Evolutionary conservation across 1,140 invertebrate species (phyloP), one percentile per base, ranked within the genome.

Genomic region (Mya arenaria): DNA sequence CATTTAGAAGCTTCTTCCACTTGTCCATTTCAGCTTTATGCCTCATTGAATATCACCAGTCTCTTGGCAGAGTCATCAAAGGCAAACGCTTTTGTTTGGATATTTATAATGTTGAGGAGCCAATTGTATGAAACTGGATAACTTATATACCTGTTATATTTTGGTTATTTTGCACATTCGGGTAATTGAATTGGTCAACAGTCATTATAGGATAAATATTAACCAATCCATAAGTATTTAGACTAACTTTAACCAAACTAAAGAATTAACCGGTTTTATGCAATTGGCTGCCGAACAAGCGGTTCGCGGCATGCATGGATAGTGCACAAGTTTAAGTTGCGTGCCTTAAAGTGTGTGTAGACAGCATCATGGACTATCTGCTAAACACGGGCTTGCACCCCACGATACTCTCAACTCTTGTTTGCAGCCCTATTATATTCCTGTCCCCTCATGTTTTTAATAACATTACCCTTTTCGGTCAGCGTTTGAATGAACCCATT

Each of bases 371-470:
- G 84, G 15, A 44, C 44, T 34, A 56, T 10, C 41, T 81, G 17
- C n/a, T 62, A 32, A 6, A 87, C 73, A 25, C 48, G 25, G 19
- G 77, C 77, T 55, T 85, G 80, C 0, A 84, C 72, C 0, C 80
- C 80, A 17, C 25, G 30, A 25, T 71, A 19, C 15, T 65, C 72
- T 1, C 75, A 66, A n/a, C 75, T 37, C 85, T 83, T 86, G 32
- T 85, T 87, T 4, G 32, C 44, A 8, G 84, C 84, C 5, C 85
- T 77, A 66, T 85, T 82, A 77, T 85, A 87, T 34, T 77, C 83
- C 44, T 85, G 78, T 25, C 36, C 78, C 23, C 82, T 52, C n/a
- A 71, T 0, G 10, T 77, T 72, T 66, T 28, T 3, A 19, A n/a
- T 30, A 15, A 10, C 6, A 8, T 34, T 15, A 23, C 30, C 30